Evolutionary conservation across 1,140 invertebrate species (phyloP), one percentile per base, ranked within the genome.

Genomic region (Papilio aristodemus): DNA sequence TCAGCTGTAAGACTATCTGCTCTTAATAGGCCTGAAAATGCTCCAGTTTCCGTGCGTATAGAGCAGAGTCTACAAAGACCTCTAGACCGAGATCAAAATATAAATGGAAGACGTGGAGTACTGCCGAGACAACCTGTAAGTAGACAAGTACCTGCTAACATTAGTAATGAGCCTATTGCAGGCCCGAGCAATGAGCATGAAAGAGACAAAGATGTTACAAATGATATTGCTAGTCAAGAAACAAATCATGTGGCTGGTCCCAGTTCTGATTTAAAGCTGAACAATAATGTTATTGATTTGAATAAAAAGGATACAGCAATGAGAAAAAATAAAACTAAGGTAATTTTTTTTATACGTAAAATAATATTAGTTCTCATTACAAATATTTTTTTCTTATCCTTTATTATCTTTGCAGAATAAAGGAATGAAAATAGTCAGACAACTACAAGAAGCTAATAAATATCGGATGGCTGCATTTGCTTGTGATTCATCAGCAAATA

Each of bases 21-120:
- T 68, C 73, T 89, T 11, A 86, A 75, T 62, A 81, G 86, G 74
- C 82, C 84, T 57, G 84, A 89, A 67, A 79, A 81, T 43, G 83
- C 86, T 50, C 83, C 85, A 69, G 80, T 91, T 0, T 77, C 89
- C 57, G 87, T 89, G 4, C 77, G 89, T 79, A 80, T 92, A 7
- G 83, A 91, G 74, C 85, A 90, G 76, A 88, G 89, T 73, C 75
- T 91, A 75, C 85, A 90, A 68, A 87, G 89, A 59, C 85, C 90
- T 32, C 73, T 94, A 43, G 94, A 95, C 80, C 91, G 91, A 83
- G 95, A 95, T 84, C 94, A 94, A 73, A 95, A 96, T 85, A 94
- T 95, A 4, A 95, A 96, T 90, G 95, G 95, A 11, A 92, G 93
- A 59, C 92, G 94, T 79, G 95, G 95, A 32, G 90, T 91, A 4